Evolutionary conservation across 2,113 vertebrate genomes (phyloP).

Genomic region (Spheniscus mendiculus): DNA sequence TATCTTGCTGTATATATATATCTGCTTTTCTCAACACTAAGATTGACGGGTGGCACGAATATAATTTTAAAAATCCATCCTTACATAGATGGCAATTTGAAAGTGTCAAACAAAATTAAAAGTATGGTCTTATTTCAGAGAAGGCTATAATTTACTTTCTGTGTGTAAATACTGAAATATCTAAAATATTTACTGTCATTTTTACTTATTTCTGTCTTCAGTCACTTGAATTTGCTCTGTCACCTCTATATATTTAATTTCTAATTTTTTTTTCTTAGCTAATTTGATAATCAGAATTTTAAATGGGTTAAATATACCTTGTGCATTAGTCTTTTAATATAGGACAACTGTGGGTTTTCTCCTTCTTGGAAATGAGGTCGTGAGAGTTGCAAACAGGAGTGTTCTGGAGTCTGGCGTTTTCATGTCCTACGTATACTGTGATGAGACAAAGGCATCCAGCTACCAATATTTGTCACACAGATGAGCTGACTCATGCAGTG

Average conservation of each 20-base stretch:
- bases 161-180: not conserved
- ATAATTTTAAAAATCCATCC: not conserved
- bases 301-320: not conserved
- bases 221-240: not conserved
- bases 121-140: not conserved
- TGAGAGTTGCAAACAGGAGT: not conserved
- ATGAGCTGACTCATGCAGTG: not conserved
- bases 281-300: not conserved
- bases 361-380: not conserved
- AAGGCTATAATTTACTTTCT: not conserved
- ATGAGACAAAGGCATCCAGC: not conserved
- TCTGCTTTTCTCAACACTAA: not conserved
- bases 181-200: not conserved
- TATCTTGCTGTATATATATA: not conserved
- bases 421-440: accelerated
- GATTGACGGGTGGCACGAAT: not conserved
- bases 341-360: not conserved
- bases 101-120: not conserved
- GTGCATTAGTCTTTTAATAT: not conserved
- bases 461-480: not conserved
- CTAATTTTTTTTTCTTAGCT: not conserved
- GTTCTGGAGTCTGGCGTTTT: not conserved
- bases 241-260: not conserved
- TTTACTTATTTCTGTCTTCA: not conserved
- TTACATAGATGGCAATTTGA: not conserved